These are phyloP conservation scores for Acanthoscelides obtectus DNA, from an alignment of 2,888 invertebrate species.

Conservation along the genomic window DNA sequence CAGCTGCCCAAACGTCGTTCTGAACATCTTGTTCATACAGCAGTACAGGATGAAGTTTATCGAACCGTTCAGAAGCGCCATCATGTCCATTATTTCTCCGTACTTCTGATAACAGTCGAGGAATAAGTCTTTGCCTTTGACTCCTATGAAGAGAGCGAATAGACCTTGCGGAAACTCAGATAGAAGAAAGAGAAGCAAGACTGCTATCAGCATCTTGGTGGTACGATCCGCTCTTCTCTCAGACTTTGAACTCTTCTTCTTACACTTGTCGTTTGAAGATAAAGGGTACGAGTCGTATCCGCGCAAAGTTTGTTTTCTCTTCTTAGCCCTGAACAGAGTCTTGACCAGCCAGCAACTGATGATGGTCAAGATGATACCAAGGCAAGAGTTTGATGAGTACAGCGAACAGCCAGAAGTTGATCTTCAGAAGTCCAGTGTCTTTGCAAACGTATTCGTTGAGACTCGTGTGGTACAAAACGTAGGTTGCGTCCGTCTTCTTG, in stretches of 20 bases:
- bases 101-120: slow-evolving; percentile 73
- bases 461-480: slow-evolving; percentile 55
- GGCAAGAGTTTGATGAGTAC: slow-evolving; percentile 77
- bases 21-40: slow-evolving; percentile 89
- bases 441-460: slow-evolving; percentile 46
- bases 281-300: slow-evolving; percentile 56
- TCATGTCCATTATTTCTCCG: slow-evolving; percentile 84
- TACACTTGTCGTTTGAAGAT: slow-evolving; percentile 20
- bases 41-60: slow-evolving; percentile 93
- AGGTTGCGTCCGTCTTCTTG: slow-evolving; percentile 54
- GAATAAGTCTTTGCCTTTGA: slow-evolving; percentile 68
- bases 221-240: slow-evolving; percentile 81
- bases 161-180: slow-evolving; percentile 78
- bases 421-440: slow-evolving; percentile 45
- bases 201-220: slow-evolving; percentile 83
- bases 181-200: slow-evolving; percentile 77
- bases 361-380: slow-evolving; percentile 69
- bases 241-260: slow-evolving; percentile 48
- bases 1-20: slow-evolving; percentile 70
- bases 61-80: slow-evolving; percentile 86
- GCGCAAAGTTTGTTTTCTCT: slow-evolving; percentile 65
- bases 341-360: slow-evolving; percentile 67
- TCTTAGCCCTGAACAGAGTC: slow-evolving; percentile 71
- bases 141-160: slow-evolving; percentile 58
- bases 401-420: slow-evolving; percentile 79